phyloP scores from a whole-genome alignment of 2,888 invertebrate species.

The Hirtodrosophila histrioides region DNA sequence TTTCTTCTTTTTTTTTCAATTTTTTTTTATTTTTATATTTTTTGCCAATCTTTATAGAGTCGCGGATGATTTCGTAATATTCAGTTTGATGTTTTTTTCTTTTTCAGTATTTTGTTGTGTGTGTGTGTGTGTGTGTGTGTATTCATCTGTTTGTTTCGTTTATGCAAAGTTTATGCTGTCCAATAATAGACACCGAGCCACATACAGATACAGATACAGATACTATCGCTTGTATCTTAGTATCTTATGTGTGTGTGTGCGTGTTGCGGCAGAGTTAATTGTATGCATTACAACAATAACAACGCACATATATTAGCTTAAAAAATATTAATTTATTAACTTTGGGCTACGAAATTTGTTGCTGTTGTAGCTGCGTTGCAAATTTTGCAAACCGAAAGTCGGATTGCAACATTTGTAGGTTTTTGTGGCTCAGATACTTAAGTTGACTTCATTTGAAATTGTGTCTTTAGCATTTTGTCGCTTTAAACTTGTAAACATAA shows the following conservation, averaged over 20 bases:
- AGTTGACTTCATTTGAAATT: conserved; percentile 39
- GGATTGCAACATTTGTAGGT: conserved; percentile 57
- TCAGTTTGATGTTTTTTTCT: conserved; percentile 32
- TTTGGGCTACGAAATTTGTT: conserved; percentile 32
- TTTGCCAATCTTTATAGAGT: conserved; percentile 62
- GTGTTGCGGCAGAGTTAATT: conserved; percentile 65
- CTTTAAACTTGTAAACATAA: conserved; percentile 45
- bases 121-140: conserved; percentile 1
- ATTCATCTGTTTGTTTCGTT: conserved; percentile 52
- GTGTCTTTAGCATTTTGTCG: conserved; percentile 22
- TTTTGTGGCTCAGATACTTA: conserved; percentile 9
- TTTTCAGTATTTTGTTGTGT: conserved; percentile 12
- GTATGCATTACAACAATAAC: conserved; percentile 57
- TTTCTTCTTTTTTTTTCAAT: conserved; percentile 28
- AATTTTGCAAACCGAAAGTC: conserved; percentile 70
- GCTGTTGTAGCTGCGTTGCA: conserved; percentile 25
- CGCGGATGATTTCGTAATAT: conserved; percentile 70
- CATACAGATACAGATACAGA: conserved; percentile 31
- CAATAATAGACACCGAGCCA: conserved; percentile 26
- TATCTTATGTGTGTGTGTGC: conserved; percentile 12
- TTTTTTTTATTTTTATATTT: conserved; percentile 27
- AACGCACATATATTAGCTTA: conserved; percentile 67
- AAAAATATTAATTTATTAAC: conserved; percentile 73
- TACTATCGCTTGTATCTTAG: not conserved
- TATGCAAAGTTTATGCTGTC: conserved; percentile 66